Evolutionary conservation across 2,888 invertebrate genomes (phyloP).

Genomic region (Melinopterus prodromus): DNA sequence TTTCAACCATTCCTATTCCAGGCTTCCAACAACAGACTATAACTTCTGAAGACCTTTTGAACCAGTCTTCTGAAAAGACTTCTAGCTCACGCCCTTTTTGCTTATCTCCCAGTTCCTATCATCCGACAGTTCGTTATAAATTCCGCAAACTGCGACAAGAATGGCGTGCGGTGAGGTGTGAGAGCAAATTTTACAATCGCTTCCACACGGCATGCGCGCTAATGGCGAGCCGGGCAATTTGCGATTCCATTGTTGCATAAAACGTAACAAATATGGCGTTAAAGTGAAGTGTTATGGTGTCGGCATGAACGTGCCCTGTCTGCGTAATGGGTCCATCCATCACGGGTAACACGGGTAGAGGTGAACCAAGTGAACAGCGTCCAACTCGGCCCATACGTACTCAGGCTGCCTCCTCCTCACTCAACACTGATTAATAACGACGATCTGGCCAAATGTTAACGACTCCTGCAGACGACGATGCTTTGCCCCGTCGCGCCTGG

Average conservation of each 20-base stretch:
- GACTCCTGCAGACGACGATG: not conserved
- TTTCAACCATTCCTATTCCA: no score
- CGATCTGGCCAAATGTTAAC: not conserved
- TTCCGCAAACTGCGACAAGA: not conserved
- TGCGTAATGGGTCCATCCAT: constrained; percentile 51
- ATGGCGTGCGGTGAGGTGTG: not conserved
- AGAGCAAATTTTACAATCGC: not conserved
- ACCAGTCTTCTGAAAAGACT: no score
- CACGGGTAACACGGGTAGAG: constrained; percentile 50
- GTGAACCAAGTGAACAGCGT: not conserved
- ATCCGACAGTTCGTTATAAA: not conserved
- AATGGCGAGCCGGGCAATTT: constrained; percentile 25
- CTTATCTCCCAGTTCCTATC: not conserved
- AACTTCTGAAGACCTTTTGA: no score
- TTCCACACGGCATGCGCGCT: not conserved
- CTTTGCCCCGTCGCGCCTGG: not conserved
- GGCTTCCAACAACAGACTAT: no score
- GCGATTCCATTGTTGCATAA: constrained; percentile 34
- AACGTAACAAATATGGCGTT: constrained; percentile 33
- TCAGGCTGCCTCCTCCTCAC: not conserved
- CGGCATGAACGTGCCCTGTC: constrained; percentile 48
- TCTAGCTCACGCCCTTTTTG: not conserved
- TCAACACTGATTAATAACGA: not conserved
- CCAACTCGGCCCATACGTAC: not conserved
- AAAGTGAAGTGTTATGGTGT: constrained; percentile 48